Evolutionary conservation across 2,888 invertebrate species (phyloP), one percentile per base, ranked within the genome.

Genomic region (Unio delphinus): DNA sequence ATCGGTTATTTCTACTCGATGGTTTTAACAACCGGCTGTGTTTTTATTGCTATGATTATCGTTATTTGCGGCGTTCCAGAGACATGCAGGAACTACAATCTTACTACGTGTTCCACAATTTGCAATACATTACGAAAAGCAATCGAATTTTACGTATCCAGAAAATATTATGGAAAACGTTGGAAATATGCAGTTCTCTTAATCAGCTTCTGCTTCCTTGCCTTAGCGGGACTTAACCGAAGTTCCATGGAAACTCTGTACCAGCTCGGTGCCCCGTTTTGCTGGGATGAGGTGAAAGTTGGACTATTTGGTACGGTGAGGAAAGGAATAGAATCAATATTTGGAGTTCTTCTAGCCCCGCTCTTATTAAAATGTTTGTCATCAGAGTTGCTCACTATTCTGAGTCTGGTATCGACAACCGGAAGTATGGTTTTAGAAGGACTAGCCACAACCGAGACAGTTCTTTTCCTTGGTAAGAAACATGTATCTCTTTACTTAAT

Each of bases 231-330:
- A 18, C 15, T 72, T 55, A 67, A 67, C 59, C 66, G 73, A 26
- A 60, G 58, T 17, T 61, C 66, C 23, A 60, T 80, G 61, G 80
- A 80, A 45, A 76, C 76, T 15, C 62, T 82, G 34, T 82, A 78
- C 58, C 79, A 78, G 59, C 56, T 82, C 28, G 78, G 79, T 55
- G 58, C 68, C 20, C 82, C 82, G 45, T 76, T 80, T 69, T 82
- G 82, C 65, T 82, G 82, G 82, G 63, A 72, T 11, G 59, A 80
- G 0, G 75, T 72, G n/a, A 73, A 74, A 54, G 74, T 82, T 17
- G 82, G 80, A 7, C 75, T 69, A 72, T 80, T 74, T 56, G 74
- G 70, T 18, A 61, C 74, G 0, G 30, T 75, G 1, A 75, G 67
- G 55, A 69, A 65, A 3, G 61, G 34, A 1, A 55, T 74, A 3